These are phyloP conservation scores for Haemorhous mexicanus DNA, from an alignment of 2,113 vertebrate species.

Conservation along the genomic window DNA sequence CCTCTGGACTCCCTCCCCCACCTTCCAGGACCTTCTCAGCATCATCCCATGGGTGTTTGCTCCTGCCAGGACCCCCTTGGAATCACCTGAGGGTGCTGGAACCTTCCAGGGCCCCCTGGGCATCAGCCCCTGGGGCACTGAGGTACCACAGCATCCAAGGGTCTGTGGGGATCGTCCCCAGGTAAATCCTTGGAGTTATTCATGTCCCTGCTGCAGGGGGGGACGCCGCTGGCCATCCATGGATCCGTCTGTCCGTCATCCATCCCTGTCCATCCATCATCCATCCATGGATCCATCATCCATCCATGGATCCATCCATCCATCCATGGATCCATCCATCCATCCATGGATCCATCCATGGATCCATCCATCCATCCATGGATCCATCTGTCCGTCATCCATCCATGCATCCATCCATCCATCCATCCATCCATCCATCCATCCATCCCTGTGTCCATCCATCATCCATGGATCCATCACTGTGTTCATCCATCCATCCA, in stretches of 20 bases:
- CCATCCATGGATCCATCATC: neutral
- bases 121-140: accelerated
- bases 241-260: too few species aligned
- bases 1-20: too few species aligned
- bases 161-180: accelerated
- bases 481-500: neutral
- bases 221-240: accelerated
- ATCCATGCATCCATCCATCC: neutral
- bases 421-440: neutral
- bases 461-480: too few species aligned
- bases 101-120: too few species aligned
- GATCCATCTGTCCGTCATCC: too few species aligned
- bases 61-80: neutral
- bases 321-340: too few species aligned
- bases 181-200: accelerated
- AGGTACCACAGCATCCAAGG: accelerated
- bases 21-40: too few species aligned
- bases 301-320: neutral
- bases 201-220: neutral
- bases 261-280: too few species aligned
- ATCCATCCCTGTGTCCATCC: neutral
- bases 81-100: neutral
- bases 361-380: neutral
- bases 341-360: too few species aligned
- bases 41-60: too few species aligned